phyloP scores from a whole-genome alignment of 2,888 invertebrate genomes.

The Zygogramma bicolorata region DNA sequence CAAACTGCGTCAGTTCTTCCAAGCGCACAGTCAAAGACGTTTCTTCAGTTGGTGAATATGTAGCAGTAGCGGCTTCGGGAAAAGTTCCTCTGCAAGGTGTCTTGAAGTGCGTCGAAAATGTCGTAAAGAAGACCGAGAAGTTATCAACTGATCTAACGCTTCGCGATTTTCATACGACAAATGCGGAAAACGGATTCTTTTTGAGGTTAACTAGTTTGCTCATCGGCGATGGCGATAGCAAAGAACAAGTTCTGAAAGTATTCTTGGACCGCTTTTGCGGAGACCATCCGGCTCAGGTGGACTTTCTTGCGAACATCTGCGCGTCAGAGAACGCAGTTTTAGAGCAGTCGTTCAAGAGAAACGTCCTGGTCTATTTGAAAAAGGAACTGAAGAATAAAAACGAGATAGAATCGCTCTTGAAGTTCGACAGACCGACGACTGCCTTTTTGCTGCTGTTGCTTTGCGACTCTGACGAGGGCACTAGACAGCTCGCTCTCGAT shows the following conservation, averaged over 20 bases:
- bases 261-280: constrained; percentile 64
- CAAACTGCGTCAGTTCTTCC: constrained; percentile 65
- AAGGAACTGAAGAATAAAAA: constrained; percentile 26
- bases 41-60: constrained; percentile 50
- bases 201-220: constrained; percentile 40
- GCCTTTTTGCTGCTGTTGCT: constrained; percentile 34
- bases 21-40: constrained; percentile 45
- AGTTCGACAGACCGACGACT: constrained; percentile 20
- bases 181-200: constrained; percentile 64
- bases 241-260: constrained; percentile 52
- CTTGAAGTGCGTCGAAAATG: constrained; percentile 69
- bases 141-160: constrained; percentile 64
- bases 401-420: constrained; percentile 19
- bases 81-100: constrained; percentile 71
- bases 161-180: constrained; percentile 66
- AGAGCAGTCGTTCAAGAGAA: constrained; percentile 31
- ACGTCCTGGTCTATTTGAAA: constrained; percentile 37
- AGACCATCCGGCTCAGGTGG: constrained; percentile 38
- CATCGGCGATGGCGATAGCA: constrained; percentile 25
- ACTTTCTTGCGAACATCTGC: constrained; percentile 49
- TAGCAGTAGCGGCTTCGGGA: constrained; percentile 63
- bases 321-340: constrained; percentile 34
- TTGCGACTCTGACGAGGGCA: constrained; percentile 23
- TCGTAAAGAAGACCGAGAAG: constrained; percentile 68
- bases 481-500: constrained; percentile 34